Evolutionary conservation across 2,113 vertebrate genomes (phyloP).

Genomic region (Anas platyrhynchos): DNA sequence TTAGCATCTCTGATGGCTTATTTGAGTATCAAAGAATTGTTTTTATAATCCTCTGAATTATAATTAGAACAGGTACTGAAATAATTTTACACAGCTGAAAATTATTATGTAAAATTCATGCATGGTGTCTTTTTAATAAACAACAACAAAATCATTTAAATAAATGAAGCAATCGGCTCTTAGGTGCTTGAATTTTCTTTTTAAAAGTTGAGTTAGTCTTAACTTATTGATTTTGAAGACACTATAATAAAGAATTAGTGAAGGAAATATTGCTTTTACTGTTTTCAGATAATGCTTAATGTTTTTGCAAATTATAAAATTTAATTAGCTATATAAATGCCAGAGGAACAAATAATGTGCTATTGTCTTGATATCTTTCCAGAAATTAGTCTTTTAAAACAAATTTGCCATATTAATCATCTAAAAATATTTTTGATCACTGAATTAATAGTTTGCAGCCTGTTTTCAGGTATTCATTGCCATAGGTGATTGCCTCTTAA

Average conservation of each 20-base stretch:
- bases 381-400: conserved; percentile 99
- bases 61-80: background rate
- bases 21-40: conserved; percentile 13
- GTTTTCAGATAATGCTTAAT: conserved; percentile 85
- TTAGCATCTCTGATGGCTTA: background rate
- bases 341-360: conserved; percentile 91
- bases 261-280: conserved; percentile 79
- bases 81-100: conserved; percentile 8
- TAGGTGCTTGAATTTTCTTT: conserved; percentile 33
- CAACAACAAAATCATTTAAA: conserved; percentile 36
- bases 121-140: conserved; percentile 40
- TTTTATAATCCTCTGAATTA: background rate
- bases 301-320: conserved; percentile 92
- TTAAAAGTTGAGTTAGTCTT: conserved; percentile 68
- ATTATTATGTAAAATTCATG: background rate
- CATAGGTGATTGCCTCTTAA: conserved; percentile 99
- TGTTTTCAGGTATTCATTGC: conserved; percentile 97
- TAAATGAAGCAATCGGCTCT: conserved; percentile 41
- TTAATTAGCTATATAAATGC: conserved; percentile 99
- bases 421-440: conserved; percentile 99
- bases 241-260: conserved; percentile 60
- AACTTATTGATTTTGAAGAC: conserved; percentile 76
- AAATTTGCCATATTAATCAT: conserved; percentile 99
- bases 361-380: conserved; percentile 99
- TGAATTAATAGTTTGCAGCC: conserved; percentile 98